A percentile compares a stretch with the other conserved stretches of the same genome.
phyloP scores from a whole-genome alignment of 2,113 vertebrate species.

The Pelodiscus sinensis region DNA sequence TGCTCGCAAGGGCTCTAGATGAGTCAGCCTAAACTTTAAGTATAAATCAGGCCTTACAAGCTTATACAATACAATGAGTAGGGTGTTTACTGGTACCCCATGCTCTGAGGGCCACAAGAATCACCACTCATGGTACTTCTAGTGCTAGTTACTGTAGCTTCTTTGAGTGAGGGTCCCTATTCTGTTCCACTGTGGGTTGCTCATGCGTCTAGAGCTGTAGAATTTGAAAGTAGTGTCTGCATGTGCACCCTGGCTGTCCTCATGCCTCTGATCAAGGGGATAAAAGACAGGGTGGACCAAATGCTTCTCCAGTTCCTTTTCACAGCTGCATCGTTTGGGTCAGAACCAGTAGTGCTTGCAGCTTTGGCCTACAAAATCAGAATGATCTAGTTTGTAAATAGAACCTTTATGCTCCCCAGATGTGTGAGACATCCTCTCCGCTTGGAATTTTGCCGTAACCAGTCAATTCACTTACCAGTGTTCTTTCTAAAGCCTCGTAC shows the following conservation, averaged over 20 bases:
- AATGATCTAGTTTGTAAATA: not conserved
- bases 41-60: not conserved
- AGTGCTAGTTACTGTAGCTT: not conserved
- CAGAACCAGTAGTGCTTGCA: not conserved
- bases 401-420: not conserved
- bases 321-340: not conserved
- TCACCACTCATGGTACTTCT: not conserved
- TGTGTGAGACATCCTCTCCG: not conserved
- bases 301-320: not conserved
- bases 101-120: not conserved
- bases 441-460: too few species aligned
- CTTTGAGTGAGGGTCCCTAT: not conserved
- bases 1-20: not conserved
- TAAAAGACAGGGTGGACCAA: not conserved
- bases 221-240: not conserved
- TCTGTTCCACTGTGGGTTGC: not conserved
- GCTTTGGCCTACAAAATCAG: not conserved
- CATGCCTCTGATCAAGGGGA: not conserved
- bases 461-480: too few species aligned
- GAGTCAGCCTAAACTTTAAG: not conserved
- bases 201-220: not conserved
- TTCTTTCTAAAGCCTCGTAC: too few species aligned
- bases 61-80: not conserved
- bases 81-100: not conserved
- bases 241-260: not conserved